A percentile compares a stretch with the other conserved stretches of the same genome.
phyloP scores from a whole-genome alignment of 2,888 invertebrate genomes.

The Andrena bucephala region DNA sequence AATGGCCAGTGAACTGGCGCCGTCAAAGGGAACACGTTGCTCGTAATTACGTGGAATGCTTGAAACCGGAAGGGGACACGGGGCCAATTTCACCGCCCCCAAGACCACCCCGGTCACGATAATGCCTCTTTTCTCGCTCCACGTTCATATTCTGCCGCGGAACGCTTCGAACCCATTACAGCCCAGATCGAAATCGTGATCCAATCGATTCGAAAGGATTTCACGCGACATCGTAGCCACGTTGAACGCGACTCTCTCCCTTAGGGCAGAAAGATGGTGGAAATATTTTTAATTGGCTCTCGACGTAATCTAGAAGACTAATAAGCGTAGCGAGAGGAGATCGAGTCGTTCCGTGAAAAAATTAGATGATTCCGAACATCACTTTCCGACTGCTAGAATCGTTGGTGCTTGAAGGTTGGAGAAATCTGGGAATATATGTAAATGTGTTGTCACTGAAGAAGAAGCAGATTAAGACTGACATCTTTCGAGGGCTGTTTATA shows the following conservation, averaged over 20 bases:
- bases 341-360: background rate
- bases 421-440: too few relatives aligned
- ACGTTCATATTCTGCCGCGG: slow-evolving; percentile 5
- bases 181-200: slow-evolving; percentile 12
- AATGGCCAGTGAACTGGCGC: slow-evolving; percentile 48
- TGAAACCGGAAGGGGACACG: slow-evolving; percentile 58
- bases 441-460: too few relatives aligned
- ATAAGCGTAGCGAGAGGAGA: background rate
- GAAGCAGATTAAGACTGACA: too few relatives aligned
- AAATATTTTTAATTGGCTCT: background rate
- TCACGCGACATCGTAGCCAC: slow-evolving; percentile 8
- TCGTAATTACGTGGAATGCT: slow-evolving; percentile 64
- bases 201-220: slow-evolving; percentile 22
- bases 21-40: slow-evolving; percentile 53
- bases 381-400: too few relatives aligned
- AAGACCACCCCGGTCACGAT: slow-evolving; percentile 11
- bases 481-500: background rate
- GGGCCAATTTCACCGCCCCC: slow-evolving; percentile 57
- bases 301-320: background rate
- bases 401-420: too few relatives aligned
- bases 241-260: background rate
- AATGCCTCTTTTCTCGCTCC: slow-evolving; percentile 13
- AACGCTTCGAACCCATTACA: background rate
- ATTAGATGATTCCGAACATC: background rate
- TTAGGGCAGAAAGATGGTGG: background rate